phyloP scores from a whole-genome alignment of 2,113 vertebrate genomes.

The Syrrhaptes paradoxus region DNA sequence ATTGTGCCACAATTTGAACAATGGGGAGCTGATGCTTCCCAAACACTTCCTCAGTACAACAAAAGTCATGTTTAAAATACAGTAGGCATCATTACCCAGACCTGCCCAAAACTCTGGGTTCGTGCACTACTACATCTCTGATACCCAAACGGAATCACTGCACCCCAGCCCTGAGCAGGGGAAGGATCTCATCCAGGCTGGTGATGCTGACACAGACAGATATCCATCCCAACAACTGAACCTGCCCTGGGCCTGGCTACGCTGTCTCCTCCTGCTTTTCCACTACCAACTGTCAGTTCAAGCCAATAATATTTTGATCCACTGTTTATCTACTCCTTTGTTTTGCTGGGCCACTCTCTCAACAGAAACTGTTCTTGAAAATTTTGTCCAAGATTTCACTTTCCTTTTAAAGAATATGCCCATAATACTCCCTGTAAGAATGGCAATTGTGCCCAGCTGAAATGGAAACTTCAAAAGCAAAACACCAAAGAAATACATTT shows the following conservation, averaged over 20 bases:
- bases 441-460: not conserved
- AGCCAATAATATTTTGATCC: not conserved
- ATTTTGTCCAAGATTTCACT: not conserved
- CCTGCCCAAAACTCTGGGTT: not conserved
- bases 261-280: not conserved
- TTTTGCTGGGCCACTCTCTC: not conserved
- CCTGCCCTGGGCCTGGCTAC: not conserved
- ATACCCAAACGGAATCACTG: rapidly evolving
- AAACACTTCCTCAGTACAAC: not conserved
- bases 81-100: not conserved
- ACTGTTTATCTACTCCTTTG: not conserved
- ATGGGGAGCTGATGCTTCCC: not conserved
- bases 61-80: not conserved
- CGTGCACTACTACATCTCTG: not conserved
- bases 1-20: not conserved
- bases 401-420: not conserved
- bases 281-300: not conserved
- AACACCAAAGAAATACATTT: not conserved
- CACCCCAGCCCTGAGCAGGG: not conserved
- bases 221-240: rapidly evolving
- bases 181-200: not conserved
- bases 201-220: not conserved
- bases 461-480: not conserved
- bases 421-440: not conserved
- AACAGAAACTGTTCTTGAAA: not conserved